These are phyloP conservation scores for Motacilla alba DNA, from an alignment of 2,113 vertebrate genomes.

Conservation along the genomic window DNA sequence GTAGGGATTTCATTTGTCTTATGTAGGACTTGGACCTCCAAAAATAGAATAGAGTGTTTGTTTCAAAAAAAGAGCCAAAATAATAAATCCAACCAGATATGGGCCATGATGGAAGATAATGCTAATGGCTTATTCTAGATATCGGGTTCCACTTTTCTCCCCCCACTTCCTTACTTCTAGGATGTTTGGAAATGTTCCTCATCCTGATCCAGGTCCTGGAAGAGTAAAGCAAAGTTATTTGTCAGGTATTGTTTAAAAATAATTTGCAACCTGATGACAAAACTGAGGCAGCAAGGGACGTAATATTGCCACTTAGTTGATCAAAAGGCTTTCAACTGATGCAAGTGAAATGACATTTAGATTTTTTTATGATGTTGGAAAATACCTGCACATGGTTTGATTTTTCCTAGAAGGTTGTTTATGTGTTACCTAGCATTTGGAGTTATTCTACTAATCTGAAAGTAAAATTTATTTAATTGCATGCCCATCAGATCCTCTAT, in stretches of 20 bases:
- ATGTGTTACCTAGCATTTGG: neutral
- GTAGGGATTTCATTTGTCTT: conserved; percentile 49
- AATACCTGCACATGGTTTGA: neutral
- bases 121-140: neutral
- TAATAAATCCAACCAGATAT: neutral
- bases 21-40: conserved; percentile 26
- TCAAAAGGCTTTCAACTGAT: neutral
- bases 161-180: neutral
- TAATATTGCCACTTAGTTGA: neutral
- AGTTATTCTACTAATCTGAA: neutral
- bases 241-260: neutral
- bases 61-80: neutral
- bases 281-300: neutral
- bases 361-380: neutral
- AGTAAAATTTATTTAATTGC: neutral
- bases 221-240: neutral
- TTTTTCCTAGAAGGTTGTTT: neutral
- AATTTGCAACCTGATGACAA: neutral
- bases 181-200: neutral
- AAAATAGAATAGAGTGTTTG: conserved; percentile 4
- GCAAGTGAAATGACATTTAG: neutral
- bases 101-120: neutral
- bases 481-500: neutral
- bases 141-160: fast-evolving
- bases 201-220: neutral